Conservation (phyloP, 2,113 vertebrate genomes). For the Spermophilus dauricus region DNA sequence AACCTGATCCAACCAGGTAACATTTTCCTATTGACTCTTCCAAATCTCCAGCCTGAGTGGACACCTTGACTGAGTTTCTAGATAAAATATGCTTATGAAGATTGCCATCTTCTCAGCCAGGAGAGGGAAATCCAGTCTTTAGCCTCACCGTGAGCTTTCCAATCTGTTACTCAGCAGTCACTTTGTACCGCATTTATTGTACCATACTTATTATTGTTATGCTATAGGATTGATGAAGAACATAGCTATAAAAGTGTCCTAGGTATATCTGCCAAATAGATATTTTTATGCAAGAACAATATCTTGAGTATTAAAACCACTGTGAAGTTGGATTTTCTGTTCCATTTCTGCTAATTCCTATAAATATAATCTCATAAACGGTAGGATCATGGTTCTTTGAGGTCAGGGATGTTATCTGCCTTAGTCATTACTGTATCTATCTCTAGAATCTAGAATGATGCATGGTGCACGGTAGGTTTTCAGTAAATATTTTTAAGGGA, state of each 20-base stretch:
- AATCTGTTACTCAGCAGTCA: not conserved
- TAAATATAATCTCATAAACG: not conserved
- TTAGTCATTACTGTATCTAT: not conserved
- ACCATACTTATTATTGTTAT: not conserved
- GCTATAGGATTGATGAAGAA: not conserved
- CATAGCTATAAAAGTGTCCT: not conserved
- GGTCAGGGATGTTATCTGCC: not conserved
- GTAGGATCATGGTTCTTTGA: not conserved
- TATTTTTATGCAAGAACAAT: not conserved
- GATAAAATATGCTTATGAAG: not conserved
- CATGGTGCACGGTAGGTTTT: not conserved
- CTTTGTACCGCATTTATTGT: not conserved
- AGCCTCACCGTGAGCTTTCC: not conserved
- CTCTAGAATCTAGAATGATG: slow-evolving; percentile 15
- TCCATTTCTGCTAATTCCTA: not conserved
- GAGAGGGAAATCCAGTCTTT: not conserved
- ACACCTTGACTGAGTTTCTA: not conserved
- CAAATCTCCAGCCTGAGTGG: not conserved
- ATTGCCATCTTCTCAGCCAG: not conserved
- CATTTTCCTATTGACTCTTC: not conserved
- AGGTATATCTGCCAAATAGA: not conserved
- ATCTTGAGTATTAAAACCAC: not conserved
- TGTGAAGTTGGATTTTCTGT: slow-evolving; percentile 26
- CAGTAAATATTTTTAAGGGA: slow-evolving; percentile 19
- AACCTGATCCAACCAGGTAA: not conserved